A percentile compares a stretch with the other conserved stretches of the same genome.
These are phyloP conservation scores for Scaptomyza flava DNA, from an alignment of 2,888 invertebrate genomes.

Conservation along the genomic window DNA sequence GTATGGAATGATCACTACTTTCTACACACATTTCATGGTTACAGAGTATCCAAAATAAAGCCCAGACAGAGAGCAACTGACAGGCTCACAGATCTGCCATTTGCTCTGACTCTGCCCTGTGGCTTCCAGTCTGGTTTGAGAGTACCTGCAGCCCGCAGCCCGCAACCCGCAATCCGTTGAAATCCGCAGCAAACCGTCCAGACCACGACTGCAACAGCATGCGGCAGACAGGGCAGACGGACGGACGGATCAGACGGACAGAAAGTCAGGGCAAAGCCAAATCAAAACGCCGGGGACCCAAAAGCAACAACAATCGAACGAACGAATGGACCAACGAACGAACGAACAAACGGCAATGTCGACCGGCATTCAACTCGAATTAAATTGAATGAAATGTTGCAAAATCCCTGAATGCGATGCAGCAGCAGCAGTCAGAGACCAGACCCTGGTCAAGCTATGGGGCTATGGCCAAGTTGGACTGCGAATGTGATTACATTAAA, in stretches of 20 bases:
- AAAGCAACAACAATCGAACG: constrained; percentile 46
- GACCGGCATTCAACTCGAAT: constrained; percentile 63
- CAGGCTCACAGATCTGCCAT: constrained; percentile 38
- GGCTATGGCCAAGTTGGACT: constrained; percentile 52
- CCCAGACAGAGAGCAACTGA: constrained; percentile 49
- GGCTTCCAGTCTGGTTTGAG: constrained; percentile 22
- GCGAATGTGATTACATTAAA: constrained; percentile 81
- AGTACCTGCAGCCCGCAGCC: constrained; percentile 32
- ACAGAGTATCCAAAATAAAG: constrained; percentile 8
- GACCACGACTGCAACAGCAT: constrained; percentile 33
- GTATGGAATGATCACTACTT: background rate
- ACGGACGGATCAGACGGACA: constrained; percentile 13
- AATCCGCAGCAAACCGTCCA: constrained; percentile 22
- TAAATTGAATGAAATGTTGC: constrained; percentile 74
- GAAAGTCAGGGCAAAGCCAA: constrained; percentile 46
- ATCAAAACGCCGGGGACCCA: constrained; percentile 52
- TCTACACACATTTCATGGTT: background rate
- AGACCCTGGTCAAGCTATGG: constrained; percentile 32
- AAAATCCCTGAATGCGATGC: constrained; percentile 62
- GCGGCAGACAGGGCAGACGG: constrained; percentile 28
- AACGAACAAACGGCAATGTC: constrained; percentile 20
- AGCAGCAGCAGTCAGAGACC: constrained; percentile 23
- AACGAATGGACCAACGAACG: background rate
- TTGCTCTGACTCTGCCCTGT: constrained; percentile 21
- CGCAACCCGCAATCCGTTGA: constrained; percentile 7